Percentiles rank a stretch among this genome's conserved stretches.
Conservation (phyloP, 1,140 invertebrate genomes). For the Bicyclus anynana region DNA sequence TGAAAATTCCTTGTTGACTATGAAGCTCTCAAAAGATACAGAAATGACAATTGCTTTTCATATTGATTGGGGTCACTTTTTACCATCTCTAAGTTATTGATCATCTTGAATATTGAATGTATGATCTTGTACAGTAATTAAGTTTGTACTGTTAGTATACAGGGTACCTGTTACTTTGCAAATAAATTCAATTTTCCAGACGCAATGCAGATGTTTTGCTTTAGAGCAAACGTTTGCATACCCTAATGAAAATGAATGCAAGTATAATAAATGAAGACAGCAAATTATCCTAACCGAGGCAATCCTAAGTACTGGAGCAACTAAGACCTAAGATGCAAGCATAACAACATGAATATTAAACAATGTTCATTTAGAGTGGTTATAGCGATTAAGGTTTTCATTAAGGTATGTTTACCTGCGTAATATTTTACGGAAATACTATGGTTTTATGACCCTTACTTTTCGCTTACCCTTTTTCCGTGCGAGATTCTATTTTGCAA, state of each 20-base stretch:
- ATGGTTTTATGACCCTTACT: too few relatives aligned
- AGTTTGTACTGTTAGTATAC: too few relatives aligned
- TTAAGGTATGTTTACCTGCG: neutral
- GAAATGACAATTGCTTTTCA: too few relatives aligned
- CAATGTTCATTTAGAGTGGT: neutral
- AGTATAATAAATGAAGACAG: constrained; percentile 3
- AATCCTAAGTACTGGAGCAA: neutral
- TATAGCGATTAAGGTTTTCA: neutral
- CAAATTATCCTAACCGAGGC: constrained; percentile 1
- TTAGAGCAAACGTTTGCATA: neutral
- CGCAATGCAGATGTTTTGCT: constrained; percentile 1
- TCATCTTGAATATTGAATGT: too few relatives aligned
- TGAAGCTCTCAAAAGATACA: too few relatives aligned
- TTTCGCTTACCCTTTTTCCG: too few relatives aligned
- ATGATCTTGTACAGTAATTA: too few relatives aligned
- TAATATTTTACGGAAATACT: neutral
- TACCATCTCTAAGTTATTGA: too few relatives aligned
- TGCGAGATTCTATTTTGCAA: too few relatives aligned
- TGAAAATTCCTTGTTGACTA: too few relatives aligned
- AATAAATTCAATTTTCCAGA: neutral
- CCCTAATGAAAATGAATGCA: constrained; percentile 1
- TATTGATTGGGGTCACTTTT: too few relatives aligned
- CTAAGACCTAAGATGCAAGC: neutral
- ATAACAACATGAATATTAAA: constrained; percentile 1
- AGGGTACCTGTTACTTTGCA: too few relatives aligned